Conservation (phyloP, 2,113 vertebrate species). For the Steatornis caripensis region DNA sequence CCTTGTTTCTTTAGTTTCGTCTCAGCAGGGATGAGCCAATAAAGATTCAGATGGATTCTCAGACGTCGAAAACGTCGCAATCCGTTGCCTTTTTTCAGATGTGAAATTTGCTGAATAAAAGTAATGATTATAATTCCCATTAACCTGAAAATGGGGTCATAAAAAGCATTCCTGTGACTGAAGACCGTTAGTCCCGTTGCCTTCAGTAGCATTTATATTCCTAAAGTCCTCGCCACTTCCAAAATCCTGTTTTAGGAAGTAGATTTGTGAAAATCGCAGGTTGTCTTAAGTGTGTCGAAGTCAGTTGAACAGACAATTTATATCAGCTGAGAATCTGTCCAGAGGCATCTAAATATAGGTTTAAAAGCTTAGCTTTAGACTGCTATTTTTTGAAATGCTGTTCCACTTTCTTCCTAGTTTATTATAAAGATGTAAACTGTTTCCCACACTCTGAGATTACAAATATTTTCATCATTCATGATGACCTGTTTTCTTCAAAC, state of each 20-base stretch:
- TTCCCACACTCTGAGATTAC: background rate
- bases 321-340: background rate
- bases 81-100: background rate
- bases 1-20: background rate
- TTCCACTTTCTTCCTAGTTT: background rate
- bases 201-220: background rate
- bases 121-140: background rate
- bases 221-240: background rate
- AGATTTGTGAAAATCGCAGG: background rate
- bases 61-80: fast-evolving
- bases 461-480: background rate
- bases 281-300: background rate
- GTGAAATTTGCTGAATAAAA: background rate
- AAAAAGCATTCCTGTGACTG: background rate
- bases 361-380: background rate
- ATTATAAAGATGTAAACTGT: background rate
- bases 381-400: background rate
- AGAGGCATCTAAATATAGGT: background rate
- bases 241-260: background rate
- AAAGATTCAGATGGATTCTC: background rate
- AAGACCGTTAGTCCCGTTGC: fast-evolving
- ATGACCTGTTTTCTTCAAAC: background rate
- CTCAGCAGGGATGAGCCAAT: background rate
- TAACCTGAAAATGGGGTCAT: fast-evolving
- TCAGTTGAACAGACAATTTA: background rate